Percentiles rank a stretch among this genome's conserved stretches.
phyloP scores from a whole-genome alignment of 2,888 invertebrate species.

The Gymnocheta viridis region DNA sequence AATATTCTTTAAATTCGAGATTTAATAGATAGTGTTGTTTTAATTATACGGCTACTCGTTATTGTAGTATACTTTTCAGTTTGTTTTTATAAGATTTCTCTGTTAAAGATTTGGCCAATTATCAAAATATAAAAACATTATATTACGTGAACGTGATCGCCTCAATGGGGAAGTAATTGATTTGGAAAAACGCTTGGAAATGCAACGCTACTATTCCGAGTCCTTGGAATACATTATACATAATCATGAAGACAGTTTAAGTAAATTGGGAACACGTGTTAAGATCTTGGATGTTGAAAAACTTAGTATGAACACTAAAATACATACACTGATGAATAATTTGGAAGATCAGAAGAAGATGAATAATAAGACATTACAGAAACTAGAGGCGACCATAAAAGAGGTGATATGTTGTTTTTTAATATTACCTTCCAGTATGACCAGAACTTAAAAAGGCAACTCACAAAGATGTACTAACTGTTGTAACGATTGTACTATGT shows the following conservation, averaged over 20 bases:
- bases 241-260: constrained; percentile 74
- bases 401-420: constrained; percentile 72
- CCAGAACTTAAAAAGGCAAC: too few relatives aligned
- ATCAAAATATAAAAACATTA: constrained; percentile 77
- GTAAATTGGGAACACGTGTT: constrained; percentile 66
- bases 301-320: constrained; percentile 68
- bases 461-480: too few relatives aligned
- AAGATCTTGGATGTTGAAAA: constrained; percentile 71
- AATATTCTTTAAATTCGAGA: too few relatives aligned
- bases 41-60: not conserved
- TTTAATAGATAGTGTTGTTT: not conserved
- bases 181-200: constrained; percentile 76
- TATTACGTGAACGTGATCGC: constrained; percentile 79
- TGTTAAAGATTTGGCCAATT: constrained; percentile 75
- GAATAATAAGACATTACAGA: constrained; percentile 72
- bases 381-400: constrained; percentile 71
- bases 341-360: constrained; percentile 75
- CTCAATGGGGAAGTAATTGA: constrained; percentile 77
- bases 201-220: constrained; percentile 76
- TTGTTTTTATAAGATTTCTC: not conserved
- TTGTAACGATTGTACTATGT: too few relatives aligned
- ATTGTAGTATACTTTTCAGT: not conserved
- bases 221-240: constrained; percentile 77
- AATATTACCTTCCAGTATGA: not conserved
- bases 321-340: constrained; percentile 71